Base-by-base conservation (phyloP, 2,797 vertebrate species). In the Nannoperca obscura region DNA sequence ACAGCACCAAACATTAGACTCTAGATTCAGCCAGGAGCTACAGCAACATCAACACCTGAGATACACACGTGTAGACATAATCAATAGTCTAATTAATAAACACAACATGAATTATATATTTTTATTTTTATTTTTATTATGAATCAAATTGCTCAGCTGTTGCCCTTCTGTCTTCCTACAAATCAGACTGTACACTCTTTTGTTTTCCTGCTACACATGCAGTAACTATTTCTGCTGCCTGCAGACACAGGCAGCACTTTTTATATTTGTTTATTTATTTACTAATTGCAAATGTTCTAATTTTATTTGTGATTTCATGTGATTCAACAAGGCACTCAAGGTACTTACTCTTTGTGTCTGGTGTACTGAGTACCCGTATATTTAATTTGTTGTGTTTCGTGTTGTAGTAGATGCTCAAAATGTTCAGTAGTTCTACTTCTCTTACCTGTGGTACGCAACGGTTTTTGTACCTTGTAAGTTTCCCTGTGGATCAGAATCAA, bases 1-100 rank as follows among this genome's bases (percentile, higher is more conserved):
- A 83, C 62, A 46, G 81, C 81, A 30, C 40, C 69, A 38, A n/a
- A 55, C 71, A 47, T 55, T 62, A 74, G 12, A 20, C 60, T 19
- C 19, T 27, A 13, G 36, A 42, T 27, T 64, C 57, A 71, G 50
- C 4, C 34, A 40, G 5, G 24, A 42, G 57, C 55, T 12, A 1
- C 47, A 17, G 46, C 50, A 38, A 19, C 1, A 17, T 38, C 19
- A 49, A 46, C n/a, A 12, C 14, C 9, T 1, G 17, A 15, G 47
- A 34, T 34, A 58, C 15, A 24, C 9, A 7, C 17, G 19, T 11
- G 20, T 57, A 2, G 7, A 14, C 4, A 34, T 22, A 17, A 40
- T 38, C n/a, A 22, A 40, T 13, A 3, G 5, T 36, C 1, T 54
- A 5, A 62, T 73, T 49, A 20, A n/a, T 69, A 11, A 20, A 10